These are phyloP conservation scores for Nephrotoma flavescens DNA, from an alignment of 2,888 invertebrate genomes.

Conservation along the genomic window DNA sequence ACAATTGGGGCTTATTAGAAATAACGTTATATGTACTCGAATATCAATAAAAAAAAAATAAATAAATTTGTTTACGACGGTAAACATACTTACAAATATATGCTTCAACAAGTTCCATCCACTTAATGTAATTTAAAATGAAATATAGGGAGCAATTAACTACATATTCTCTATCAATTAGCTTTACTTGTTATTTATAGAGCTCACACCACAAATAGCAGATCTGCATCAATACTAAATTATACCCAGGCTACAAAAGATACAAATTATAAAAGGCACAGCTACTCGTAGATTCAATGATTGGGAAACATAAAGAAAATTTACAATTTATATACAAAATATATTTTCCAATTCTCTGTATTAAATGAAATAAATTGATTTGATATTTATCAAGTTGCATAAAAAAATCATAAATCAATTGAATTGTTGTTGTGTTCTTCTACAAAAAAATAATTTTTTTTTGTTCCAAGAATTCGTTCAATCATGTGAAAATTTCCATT, in stretches of 20 bases:
- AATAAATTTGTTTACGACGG: background rate
- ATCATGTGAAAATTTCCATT: background rate
- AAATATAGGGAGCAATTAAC: background rate
- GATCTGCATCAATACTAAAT: background rate
- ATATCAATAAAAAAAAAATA: background rate
- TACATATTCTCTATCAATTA: background rate
- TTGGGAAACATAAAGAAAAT: background rate
- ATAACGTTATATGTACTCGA: background rate
- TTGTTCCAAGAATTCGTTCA: background rate
- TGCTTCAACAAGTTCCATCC: background rate
- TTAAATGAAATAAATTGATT: background rate
- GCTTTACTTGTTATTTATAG: too few relatives aligned
- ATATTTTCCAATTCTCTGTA: background rate
- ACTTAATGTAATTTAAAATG: background rate
- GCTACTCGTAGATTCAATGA: background rate
- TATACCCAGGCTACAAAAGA: background rate
- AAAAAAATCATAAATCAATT: background rate
- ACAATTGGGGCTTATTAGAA: background rate
- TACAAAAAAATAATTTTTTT: background rate
- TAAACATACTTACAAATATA: too few relatives aligned
- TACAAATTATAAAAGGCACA: background rate
- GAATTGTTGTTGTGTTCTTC: background rate
- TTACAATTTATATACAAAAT: background rate
- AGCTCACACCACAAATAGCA: background rate
- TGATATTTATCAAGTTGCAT: background rate